A percentile compares a stretch with the other conserved stretches of the same genome.
These are phyloP conservation scores for Cranoglanis bouderius DNA, from an alignment of 2,113 vertebrate genomes.

Conservation along the genomic window DNA sequence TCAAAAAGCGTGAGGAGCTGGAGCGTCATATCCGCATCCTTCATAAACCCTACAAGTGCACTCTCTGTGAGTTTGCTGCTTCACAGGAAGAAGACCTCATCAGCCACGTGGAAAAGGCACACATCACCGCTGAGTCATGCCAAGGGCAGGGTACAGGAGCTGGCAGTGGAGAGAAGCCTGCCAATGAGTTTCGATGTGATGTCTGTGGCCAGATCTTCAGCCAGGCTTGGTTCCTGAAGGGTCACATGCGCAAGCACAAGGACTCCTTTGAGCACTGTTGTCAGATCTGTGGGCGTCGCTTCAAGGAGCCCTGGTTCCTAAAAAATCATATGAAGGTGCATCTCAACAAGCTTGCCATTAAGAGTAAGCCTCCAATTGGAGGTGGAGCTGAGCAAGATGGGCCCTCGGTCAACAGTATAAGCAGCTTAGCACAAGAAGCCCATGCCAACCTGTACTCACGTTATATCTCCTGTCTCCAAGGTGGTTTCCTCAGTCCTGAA, in stretches of 20 bases:
- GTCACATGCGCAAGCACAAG: constrained; percentile 99
- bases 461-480: constrained; percentile 95
- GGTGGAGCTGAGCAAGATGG: constrained; percentile 70
- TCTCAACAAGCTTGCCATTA: constrained; percentile 95
- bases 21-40: constrained; percentile 97
- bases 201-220: constrained; percentile 97
- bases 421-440: constrained; percentile 89
- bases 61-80: constrained; percentile 93
- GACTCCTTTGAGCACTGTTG: constrained; percentile 99
- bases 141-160: constrained; percentile 83
- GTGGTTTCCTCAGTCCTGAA: constrained; percentile 90
- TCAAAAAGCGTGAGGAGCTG: constrained; percentile 96
- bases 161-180: constrained; percentile 78
- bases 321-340: constrained; percentile 99
- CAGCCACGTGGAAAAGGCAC: constrained; percentile 96
- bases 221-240: constrained; percentile 99
- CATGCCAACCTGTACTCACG: constrained; percentile 94
- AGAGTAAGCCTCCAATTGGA: constrained; percentile 84
- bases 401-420: constrained; percentile 77
- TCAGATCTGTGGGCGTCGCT: constrained; percentile 96
- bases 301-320: constrained; percentile 99
- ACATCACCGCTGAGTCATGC: constrained; percentile 94
- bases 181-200: constrained; percentile 94
- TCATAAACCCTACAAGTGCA: constrained; percentile 99
- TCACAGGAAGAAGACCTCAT: constrained; percentile 98